Evolutionary conservation across 2,113 vertebrate genomes (phyloP), one percentile per base, ranked within the genome.

Genomic region (Periophthalmus modestus): DNA sequence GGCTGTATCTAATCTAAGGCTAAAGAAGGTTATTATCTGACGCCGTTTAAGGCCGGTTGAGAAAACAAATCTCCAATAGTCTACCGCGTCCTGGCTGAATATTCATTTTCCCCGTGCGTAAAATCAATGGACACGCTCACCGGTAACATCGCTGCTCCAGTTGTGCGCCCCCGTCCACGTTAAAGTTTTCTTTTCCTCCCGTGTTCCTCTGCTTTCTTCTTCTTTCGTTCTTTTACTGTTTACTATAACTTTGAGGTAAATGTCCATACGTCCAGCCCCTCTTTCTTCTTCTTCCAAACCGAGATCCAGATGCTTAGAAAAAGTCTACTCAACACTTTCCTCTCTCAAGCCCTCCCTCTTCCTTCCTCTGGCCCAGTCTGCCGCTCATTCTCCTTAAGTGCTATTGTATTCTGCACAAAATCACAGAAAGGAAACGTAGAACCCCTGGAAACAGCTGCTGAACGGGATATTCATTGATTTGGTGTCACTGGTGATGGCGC

Each of bases 111-210:
- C 65, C 36, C 48, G 43, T 16, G 65, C 50, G 48, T 16, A 21
- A 23, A 19, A 75, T 66, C 7, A 77, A 33, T 57, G 61, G 55
- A 77, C 81, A 91, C 93, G 90, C 93, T 91, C 83, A 94, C 93
- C 92, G 93, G 92, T 70, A 93, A 90, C 93, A 93, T 93, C 71
- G 54, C 79, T 71, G 73, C 5, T 62, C 72, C 66, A 24, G 48
- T 34, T 18, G 72, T 66, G 33, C 52, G 47, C 14, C 61, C 71
- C 75, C 50, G 81, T 74, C 80, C 57, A 72, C 62, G 71, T 69
- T 19, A 0, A 23, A 65, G 68, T 74, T 69, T 71, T 3, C 28
- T 9, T 55, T 21, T 69, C 33, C 3, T 72, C 50, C 19, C 69
- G 13, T 0, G 10, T 2, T 39, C 28, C 15, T 52, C 65, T 13